phyloP scores from a whole-genome alignment of 2,113 vertebrate genomes.

The Stomatorhinus ivindoensis region DNA sequence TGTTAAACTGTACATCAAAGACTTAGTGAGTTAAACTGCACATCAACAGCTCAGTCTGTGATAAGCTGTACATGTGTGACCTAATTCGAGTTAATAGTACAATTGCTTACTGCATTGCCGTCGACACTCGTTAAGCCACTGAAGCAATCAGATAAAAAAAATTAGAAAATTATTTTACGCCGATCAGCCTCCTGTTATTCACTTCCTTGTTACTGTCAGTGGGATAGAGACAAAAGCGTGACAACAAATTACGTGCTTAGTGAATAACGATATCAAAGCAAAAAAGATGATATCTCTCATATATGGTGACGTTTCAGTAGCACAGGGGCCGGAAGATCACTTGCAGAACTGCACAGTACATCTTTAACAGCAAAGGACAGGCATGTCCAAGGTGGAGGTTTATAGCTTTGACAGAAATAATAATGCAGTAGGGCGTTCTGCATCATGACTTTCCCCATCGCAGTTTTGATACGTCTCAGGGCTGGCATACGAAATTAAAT shows the following conservation, averaged over 20 bases:
- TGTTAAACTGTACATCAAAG: background rate
- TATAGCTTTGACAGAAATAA: background rate
- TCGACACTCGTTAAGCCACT: background rate
- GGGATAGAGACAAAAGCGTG: background rate
- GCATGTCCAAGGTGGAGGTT: background rate
- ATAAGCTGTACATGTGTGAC: background rate
- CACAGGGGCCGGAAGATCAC: background rate
- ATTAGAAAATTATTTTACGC: too few species aligned
- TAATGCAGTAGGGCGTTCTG: background rate
- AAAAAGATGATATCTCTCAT: background rate
- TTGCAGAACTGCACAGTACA: background rate
- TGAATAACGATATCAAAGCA: background rate
- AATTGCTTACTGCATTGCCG: background rate
- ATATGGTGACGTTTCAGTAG: background rate
- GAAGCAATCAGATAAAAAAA: too few species aligned
- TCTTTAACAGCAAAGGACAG: background rate
- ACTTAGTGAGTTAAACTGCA: background rate
- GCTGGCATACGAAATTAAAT: background rate
- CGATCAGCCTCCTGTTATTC: background rate
- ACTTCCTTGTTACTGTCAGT: background rate
- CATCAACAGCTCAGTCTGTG: background rate
- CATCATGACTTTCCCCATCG: background rate
- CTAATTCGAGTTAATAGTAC: background rate
- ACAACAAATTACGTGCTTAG: background rate
- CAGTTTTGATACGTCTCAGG: background rate